Evolutionary conservation across 2,797 vertebrate species (phyloP).

Genomic region (Poecilia picta): DNA sequence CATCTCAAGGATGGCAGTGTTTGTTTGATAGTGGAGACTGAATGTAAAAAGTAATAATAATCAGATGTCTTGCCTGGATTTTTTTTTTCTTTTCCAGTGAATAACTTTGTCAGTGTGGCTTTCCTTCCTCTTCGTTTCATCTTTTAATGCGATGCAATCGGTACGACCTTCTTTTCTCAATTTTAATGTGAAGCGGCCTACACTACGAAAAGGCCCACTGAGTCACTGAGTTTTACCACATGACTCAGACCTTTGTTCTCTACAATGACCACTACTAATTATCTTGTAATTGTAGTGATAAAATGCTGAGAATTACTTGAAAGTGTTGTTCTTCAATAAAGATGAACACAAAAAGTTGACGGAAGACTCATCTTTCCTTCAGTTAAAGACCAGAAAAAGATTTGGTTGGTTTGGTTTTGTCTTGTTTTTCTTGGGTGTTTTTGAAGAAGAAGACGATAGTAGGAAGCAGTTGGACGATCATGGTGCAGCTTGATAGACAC

Average conservation of each 20-base stretch:
- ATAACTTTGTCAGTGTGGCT: conserved; percentile 40
- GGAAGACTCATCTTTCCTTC: not conserved
- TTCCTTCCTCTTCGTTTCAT: conserved; percentile 35
- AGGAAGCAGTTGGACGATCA: not conserved
- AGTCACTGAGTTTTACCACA: conserved; percentile 38
- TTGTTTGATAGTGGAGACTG: conserved; percentile 15
- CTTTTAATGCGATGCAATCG: conserved; percentile 73
- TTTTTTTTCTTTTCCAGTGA: conserved; percentile 6
- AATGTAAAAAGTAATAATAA: conserved; percentile 37
- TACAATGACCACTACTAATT: conserved; percentile 78
- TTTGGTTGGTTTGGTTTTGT: not conserved
- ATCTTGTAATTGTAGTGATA: conserved; percentile 72
- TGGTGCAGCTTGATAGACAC: too few species aligned
- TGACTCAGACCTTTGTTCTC: conserved; percentile 56
- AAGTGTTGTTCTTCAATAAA: conserved; percentile 83
- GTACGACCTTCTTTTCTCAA: conserved; percentile 48
- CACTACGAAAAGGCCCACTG: conserved; percentile 46
- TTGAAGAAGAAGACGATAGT: not conserved
- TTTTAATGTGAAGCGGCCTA: conserved; percentile 78
- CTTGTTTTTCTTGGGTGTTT: not conserved
- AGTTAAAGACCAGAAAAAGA: not conserved
- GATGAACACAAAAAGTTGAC: conserved; percentile 62
- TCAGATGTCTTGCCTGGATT: conserved; percentile 32
- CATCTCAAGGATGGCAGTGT: conserved; percentile 15
- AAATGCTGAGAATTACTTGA: conserved; percentile 79